Evolutionary conservation across 1,140 invertebrate genomes (phyloP).

Genomic region (Streblospio benedicti): DNA sequence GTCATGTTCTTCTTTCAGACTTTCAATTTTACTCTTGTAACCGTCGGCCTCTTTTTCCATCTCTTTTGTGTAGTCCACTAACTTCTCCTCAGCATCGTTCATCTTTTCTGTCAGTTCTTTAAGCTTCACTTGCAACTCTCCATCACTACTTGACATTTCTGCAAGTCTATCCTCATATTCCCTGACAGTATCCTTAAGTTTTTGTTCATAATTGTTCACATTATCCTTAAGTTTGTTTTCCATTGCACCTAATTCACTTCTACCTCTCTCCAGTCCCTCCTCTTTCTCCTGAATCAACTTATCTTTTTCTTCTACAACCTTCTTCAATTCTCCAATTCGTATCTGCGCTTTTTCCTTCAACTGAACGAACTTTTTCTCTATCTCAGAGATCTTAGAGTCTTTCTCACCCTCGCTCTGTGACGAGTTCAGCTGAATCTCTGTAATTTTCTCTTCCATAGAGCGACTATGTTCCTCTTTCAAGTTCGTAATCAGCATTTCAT

Average conservation of each 20-base stretch:
- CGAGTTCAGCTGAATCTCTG: too few species aligned
- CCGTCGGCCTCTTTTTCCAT: slow-evolving; percentile 3
- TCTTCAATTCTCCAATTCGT: slow-evolving; percentile 2
- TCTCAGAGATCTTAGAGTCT: not conserved
- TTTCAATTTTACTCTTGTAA: not conserved
- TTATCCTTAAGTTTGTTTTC: slow-evolving; percentile 26
- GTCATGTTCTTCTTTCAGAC: not conserved
- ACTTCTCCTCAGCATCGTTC: slow-evolving; percentile 23
- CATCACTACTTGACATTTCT: slow-evolving; percentile 30
- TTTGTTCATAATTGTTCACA: too few species aligned
- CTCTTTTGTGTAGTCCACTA: slow-evolving; percentile 7
- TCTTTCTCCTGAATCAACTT: slow-evolving; percentile 21
- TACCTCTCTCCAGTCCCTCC: not conserved
- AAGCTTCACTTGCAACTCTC: slow-evolving; percentile 32
- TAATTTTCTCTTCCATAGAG: too few species aligned
- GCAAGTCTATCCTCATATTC: slow-evolving; percentile 35
- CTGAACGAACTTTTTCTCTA: slow-evolving; percentile 2
- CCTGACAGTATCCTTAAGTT: too few species aligned
- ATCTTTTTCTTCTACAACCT: slow-evolving; percentile 6
- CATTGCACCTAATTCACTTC: not conserved
- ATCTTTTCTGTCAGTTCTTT: slow-evolving; percentile 33
- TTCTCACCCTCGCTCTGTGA: too few species aligned
- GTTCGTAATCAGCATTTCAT: too few species aligned
- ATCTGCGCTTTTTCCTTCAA: slow-evolving; percentile 4
- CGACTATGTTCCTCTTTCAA: too few species aligned